Conservation (phyloP, 2,797 vertebrate genomes). For the Pangasius mekongensis region DNA sequence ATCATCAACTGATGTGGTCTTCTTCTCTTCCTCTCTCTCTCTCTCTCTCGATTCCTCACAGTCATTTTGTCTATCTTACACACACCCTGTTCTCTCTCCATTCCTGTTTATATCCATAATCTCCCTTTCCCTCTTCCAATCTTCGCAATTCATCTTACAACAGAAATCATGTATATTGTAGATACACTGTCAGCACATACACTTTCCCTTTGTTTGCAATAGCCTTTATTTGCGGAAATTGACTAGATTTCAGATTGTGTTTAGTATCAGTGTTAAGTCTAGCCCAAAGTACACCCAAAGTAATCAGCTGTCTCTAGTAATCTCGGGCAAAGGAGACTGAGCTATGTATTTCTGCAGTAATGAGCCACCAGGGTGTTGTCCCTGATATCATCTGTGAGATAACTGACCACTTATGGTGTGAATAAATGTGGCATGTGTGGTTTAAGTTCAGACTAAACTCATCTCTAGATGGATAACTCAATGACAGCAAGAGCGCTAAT, state of each 20-base stretch:
- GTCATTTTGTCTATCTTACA: no score
- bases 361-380: slow-evolving; percentile 16
- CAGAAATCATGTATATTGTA: not conserved
- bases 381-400: slow-evolving; percentile 7
- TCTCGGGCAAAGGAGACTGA: slow-evolving; percentile 12
- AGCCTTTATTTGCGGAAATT: not conserved
- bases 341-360: slow-evolving; percentile 21
- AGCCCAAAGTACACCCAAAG: not conserved
- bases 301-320: not conserved
- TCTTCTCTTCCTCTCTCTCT: no score
- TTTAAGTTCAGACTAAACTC: slow-evolving; percentile 30
- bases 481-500: slow-evolving; percentile 22
- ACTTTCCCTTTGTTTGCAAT: not conserved
- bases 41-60: no score
- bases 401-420: slow-evolving; percentile 1
- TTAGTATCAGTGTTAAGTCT: not conserved
- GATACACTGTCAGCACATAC: not conserved
- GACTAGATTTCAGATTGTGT: not conserved
- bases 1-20: not conserved
- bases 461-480: slow-evolving; percentile 1
- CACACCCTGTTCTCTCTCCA: no score
- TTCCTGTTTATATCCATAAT: not conserved
- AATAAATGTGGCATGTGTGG: slow-evolving; percentile 10
- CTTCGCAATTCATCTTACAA: not conserved
- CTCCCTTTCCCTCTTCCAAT: not conserved